Evolutionary conservation across 2,888 invertebrate species (phyloP).

Genomic region (Hipparchia semele): DNA sequence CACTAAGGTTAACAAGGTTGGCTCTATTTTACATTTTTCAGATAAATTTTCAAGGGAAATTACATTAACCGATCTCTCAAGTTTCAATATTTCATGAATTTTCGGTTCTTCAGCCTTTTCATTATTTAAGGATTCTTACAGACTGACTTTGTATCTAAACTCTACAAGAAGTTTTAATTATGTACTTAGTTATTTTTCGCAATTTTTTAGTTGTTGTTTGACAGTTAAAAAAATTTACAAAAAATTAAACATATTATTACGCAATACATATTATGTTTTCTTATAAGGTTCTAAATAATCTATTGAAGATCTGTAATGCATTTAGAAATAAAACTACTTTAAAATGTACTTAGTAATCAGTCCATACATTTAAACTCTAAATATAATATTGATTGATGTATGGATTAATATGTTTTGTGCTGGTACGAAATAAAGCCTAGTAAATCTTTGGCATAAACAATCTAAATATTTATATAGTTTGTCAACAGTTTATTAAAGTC

Average conservation of each 20-base stretch:
- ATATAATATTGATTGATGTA: constrained; percentile 13
- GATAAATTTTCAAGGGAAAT: constrained; percentile 35
- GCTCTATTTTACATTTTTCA: constrained; percentile 66
- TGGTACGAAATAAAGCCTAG: constrained; percentile 30
- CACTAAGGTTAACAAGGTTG: constrained; percentile 73
- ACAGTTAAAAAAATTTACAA: not conserved
- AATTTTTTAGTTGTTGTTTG: not conserved
- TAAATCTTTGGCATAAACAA: constrained; percentile 37
- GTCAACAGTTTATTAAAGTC: not conserved
- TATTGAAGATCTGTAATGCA: constrained; percentile 4
- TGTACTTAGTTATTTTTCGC: not conserved
- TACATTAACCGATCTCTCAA: not conserved
- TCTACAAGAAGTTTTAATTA: not conserved
- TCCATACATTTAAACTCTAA: constrained; percentile 20
- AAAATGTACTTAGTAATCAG: constrained; percentile 18
- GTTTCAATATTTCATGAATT: not conserved
- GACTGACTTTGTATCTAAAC: constrained; percentile 1
- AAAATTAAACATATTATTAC: not conserved
- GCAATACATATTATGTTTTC: not conserved
- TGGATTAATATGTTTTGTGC: constrained; percentile 21
- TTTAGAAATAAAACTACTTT: constrained; percentile 15
- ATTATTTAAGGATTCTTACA: constrained; percentile 5
- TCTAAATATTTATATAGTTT: constrained; percentile 20
- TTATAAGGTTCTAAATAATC: constrained; percentile 1
- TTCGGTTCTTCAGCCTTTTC: constrained; percentile 10